These are phyloP conservation scores for Corythornis cristatus DNA, from an alignment of 2,113 vertebrate genomes.

Conservation along the genomic window DNA sequence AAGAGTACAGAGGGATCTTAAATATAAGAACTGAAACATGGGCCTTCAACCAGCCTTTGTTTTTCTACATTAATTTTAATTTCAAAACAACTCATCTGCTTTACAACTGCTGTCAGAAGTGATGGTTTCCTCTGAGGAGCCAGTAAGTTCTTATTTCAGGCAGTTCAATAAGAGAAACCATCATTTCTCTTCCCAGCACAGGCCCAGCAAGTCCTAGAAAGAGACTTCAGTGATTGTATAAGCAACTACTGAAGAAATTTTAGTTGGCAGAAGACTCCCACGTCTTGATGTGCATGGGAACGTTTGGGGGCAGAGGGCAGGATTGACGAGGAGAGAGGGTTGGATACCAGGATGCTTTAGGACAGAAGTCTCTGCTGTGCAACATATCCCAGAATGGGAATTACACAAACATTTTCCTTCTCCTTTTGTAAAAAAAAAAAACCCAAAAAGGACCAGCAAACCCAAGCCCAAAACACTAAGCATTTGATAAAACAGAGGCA, in stretches of 20 bases:
- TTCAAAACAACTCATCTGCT: not conserved
- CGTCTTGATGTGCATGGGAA: not conserved
- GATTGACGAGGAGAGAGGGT: not conserved
- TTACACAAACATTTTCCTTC: not conserved
- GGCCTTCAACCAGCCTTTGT: not conserved
- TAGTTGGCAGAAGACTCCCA: not conserved
- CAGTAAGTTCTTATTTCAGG: constrained; percentile 1
- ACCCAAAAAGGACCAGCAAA: not conserved
- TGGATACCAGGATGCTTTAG: not conserved
- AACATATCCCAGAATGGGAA: not conserved
- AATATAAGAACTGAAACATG: not conserved
- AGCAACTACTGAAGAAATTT: not conserved
- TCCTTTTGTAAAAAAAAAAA: not conserved
- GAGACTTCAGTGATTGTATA: not conserved
- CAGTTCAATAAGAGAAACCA: not conserved
- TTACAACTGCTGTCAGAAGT: constrained; percentile 12
- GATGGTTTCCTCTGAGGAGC: constrained; percentile 7
- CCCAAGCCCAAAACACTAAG: rapidly evolving
- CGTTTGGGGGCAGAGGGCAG: not conserved
- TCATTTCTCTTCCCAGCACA: not conserved
- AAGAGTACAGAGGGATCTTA: not conserved
- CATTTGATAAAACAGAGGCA: not conserved
- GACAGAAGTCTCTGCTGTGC: not conserved
- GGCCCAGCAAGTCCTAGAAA: not conserved
- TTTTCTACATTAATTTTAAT: constrained; percentile 11